phyloP scores from a whole-genome alignment of 2,888 invertebrate species.

The Chrysolina haemoptera region DNA sequence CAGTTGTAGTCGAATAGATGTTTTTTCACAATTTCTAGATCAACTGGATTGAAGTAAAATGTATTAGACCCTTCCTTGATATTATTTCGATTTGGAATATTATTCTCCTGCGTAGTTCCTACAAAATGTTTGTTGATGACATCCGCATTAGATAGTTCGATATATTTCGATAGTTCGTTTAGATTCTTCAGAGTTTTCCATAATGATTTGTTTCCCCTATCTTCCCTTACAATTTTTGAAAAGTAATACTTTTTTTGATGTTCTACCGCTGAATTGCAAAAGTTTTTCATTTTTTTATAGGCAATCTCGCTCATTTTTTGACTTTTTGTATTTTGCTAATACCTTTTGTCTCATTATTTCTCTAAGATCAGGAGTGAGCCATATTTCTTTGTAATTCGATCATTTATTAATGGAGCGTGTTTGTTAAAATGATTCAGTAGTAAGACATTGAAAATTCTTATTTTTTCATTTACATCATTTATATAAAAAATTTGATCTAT shows the following conservation, averaged over 20 bases:
- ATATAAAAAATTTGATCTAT: conserved; percentile 2
- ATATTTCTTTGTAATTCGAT: conserved; percentile 21
- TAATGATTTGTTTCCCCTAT: not conserved
- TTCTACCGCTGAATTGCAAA: conserved; percentile 17
- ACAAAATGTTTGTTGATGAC: not conserved
- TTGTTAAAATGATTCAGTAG: conserved; percentile 4
- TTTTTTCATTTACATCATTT: not conserved
- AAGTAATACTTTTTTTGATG: conserved; percentile 15
- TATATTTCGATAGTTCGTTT: not conserved
- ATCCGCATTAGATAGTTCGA: not conserved
- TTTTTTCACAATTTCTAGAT: not conserved
- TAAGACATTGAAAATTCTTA: conserved; percentile 10
- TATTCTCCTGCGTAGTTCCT: not conserved
- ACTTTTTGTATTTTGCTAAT: conserved; percentile 1
- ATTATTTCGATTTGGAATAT: conserved; percentile 6
- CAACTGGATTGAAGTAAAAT: not conserved
- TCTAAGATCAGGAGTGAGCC: conserved; percentile 21
- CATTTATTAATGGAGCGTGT: conserved; percentile 9
- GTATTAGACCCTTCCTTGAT: not conserved
- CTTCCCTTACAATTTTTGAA: not conserved
- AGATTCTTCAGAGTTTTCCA: conserved; percentile 18
- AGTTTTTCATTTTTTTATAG: conserved; percentile 19
- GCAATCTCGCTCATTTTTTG: conserved; percentile 13
- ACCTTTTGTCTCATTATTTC: conserved; percentile 12
- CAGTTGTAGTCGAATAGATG: conserved; percentile 2